Conservation (phyloP, 2,888 invertebrate genomes). For the Nomada flava region DNA sequence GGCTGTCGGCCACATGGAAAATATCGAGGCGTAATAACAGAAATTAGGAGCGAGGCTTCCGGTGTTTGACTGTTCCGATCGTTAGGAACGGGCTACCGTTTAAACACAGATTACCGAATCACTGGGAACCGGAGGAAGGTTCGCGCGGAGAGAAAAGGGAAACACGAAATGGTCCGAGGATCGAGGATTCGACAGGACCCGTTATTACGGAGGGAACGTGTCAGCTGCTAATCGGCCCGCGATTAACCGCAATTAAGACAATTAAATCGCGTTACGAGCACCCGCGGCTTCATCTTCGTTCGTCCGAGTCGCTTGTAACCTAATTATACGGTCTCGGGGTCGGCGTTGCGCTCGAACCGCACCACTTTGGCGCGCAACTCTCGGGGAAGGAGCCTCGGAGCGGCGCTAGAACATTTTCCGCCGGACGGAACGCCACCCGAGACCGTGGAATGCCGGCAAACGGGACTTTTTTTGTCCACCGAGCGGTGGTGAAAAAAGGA, state of each 20-base stretch:
- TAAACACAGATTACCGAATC: slow-evolving; percentile 65
- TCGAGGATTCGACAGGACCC: slow-evolving; percentile 35
- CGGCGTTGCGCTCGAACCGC: neutral
- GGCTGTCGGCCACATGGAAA: slow-evolving; percentile 53
- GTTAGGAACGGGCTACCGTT: slow-evolving; percentile 65
- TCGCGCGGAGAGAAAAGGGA: neutral
- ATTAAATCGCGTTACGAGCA: slow-evolving; percentile 36
- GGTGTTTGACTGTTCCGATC: slow-evolving; percentile 56
- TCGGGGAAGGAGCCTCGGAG: neutral
- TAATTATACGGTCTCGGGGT: slow-evolving; percentile 7
- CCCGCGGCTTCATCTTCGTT: neutral
- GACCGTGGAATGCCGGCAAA: neutral
- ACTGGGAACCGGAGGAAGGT: slow-evolving; percentile 2
- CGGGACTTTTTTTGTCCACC: neutral
- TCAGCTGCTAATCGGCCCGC: slow-evolving; percentile 50
- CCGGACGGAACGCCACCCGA: no score
- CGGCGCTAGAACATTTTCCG: neutral
- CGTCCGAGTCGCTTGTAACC: no score
- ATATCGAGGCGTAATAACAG: slow-evolving; percentile 66
- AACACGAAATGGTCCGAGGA: slow-evolving; percentile 4
- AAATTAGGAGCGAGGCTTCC: slow-evolving; percentile 67
- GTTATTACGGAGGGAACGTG: slow-evolving; percentile 64
- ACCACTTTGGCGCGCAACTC: neutral
- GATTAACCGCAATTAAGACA: slow-evolving; percentile 61
- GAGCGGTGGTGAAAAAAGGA: neutral